Conservation (phyloP, 2,113 vertebrate genomes). For the Agapornis roseicollis region DNA sequence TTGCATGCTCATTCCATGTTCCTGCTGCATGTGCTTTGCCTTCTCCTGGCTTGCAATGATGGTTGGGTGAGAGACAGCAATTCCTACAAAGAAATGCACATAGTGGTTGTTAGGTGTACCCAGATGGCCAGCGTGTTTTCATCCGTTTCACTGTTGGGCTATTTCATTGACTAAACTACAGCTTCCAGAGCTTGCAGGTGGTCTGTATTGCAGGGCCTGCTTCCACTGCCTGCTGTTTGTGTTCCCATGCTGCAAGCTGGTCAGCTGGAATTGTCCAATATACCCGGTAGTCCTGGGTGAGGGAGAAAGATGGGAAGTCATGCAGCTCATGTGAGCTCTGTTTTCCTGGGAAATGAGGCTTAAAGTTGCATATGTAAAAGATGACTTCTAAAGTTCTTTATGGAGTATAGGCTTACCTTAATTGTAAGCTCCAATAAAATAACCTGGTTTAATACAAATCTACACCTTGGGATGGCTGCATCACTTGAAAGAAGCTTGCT, state of each 20-base stretch:
- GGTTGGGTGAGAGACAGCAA: neutral
- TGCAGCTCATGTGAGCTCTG: neutral
- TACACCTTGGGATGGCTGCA: neutral
- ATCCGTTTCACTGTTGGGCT: no score
- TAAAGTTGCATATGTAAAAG: neutral
- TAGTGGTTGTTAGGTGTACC: neutral
- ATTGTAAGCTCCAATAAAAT: neutral
- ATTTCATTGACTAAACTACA: neutral
- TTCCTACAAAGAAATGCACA: neutral
- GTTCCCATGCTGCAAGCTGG: fast-evolving
- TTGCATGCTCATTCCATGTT: neutral
- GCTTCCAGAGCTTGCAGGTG: neutral
- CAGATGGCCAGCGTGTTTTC: neutral
- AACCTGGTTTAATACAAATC: neutral
- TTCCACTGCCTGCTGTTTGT: neutral
- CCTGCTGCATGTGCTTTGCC: neutral
- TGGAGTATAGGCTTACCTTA: neutral
- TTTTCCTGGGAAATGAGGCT: neutral
- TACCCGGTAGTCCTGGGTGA: fast-evolving
- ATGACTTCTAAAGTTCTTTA: neutral
- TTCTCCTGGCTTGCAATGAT: neutral
- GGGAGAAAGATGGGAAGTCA: neutral
- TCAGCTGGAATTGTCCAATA: neutral
- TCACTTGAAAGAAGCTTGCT: neutral
- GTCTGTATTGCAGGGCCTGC: neutral